Evolutionary conservation across 2,888 invertebrate genomes (phyloP).

Genomic region (Teleiodes luculella): DNA sequence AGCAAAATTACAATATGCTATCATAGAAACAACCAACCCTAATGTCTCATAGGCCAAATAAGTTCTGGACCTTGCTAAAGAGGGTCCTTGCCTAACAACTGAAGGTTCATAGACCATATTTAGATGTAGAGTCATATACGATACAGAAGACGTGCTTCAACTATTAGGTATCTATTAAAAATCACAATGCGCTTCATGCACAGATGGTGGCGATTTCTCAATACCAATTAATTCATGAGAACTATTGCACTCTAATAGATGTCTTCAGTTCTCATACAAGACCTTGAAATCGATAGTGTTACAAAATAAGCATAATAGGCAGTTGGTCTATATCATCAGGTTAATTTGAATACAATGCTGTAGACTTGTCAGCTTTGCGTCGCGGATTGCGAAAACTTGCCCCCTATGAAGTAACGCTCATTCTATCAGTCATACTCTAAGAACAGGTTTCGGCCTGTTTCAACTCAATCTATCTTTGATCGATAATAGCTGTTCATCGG

Average conservation of each 20-base stretch:
- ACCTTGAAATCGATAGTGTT: constrained; percentile 34
- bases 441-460: constrained; percentile 31
- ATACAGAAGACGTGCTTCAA: constrained; percentile 4
- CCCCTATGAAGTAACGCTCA: constrained; percentile 25
- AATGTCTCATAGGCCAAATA: background rate
- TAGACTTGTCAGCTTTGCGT: constrained; percentile 38
- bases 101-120: constrained; percentile 9
- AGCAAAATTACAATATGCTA: no score
- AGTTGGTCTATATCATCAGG: constrained; percentile 46
- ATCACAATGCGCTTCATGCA: constrained; percentile 7
- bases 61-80: background rate
- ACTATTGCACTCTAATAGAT: constrained; percentile 14
- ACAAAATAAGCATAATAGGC: constrained; percentile 36
- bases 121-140: constrained; percentile 6
- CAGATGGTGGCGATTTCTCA: constrained; percentile 9
- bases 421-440: background rate
- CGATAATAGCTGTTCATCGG: constrained; percentile 19
- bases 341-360: constrained; percentile 62
- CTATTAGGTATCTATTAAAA: constrained; percentile 8
- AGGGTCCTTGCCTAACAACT: constrained; percentile 6
- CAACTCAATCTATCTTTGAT: constrained; percentile 15
- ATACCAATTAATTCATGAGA: constrained; percentile 10
- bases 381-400: constrained; percentile 39
- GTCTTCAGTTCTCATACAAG: constrained; percentile 22
- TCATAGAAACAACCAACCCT: no score